phyloP scores from a whole-genome alignment of 1,140 invertebrate species.

The Atta colombica region DNA sequence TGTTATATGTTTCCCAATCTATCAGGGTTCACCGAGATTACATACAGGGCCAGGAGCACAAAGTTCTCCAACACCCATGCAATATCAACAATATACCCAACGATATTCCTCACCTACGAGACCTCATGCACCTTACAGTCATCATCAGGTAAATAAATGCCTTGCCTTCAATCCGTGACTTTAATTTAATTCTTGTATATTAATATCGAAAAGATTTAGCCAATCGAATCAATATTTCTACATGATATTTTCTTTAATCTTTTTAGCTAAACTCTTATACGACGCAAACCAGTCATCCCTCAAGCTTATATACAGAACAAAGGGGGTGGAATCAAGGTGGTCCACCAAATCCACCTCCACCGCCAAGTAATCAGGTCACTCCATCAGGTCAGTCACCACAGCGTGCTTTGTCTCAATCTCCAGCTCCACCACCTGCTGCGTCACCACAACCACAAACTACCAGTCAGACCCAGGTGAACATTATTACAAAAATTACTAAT shows the following conservation, averaged over 20 bases:
- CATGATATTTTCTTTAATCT: not conserved
- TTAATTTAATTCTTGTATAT: not conserved
- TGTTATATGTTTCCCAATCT: not conserved
- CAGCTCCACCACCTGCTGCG: slow-evolving; percentile 85
- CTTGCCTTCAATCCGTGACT: not conserved
- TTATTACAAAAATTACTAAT: slow-evolving; percentile 4
- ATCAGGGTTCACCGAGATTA: slow-evolving; percentile 84
- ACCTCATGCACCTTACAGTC: slow-evolving; percentile 87
- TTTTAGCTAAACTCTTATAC: slow-evolving; percentile 85
- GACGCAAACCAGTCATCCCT: slow-evolving; percentile 82
- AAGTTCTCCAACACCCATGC: slow-evolving; percentile 85
- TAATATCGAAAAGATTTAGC: not conserved
- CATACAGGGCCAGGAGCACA: slow-evolving; percentile 84
- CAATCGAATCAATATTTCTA: not conserved
- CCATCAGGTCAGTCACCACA: slow-evolving; percentile 85
- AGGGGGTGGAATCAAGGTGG: slow-evolving; percentile 85
- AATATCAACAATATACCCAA: slow-evolving; percentile 85
- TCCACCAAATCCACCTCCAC: slow-evolving; percentile 83
- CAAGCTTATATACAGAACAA: slow-evolving; percentile 85
- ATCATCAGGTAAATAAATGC: slow-evolving; percentile 84
- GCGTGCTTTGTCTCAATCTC: slow-evolving; percentile 85
- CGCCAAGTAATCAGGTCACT: slow-evolving; percentile 83
- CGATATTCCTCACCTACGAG: slow-evolving; percentile 85
- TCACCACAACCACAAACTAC: slow-evolving; percentile 84
- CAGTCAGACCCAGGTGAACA: slow-evolving; percentile 82